These are phyloP conservation scores for Rhinoptilus africanus DNA, from an alignment of 2,113 vertebrate genomes.

Conservation along the genomic window DNA sequence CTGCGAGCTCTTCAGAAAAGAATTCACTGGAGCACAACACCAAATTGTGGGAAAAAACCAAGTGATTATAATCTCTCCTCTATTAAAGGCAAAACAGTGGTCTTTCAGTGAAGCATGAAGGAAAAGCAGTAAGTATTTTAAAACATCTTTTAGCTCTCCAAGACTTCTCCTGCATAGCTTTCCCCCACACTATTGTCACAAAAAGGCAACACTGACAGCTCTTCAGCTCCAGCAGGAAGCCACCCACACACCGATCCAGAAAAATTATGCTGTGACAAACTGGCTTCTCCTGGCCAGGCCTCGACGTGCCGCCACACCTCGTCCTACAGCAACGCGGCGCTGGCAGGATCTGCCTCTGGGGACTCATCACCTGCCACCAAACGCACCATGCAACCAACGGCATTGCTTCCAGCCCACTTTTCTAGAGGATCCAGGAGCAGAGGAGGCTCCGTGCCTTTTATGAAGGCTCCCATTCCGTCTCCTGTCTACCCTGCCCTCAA, in stretches of 20 bases:
- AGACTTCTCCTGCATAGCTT: background rate
- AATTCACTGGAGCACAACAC: background rate
- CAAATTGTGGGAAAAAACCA: background rate
- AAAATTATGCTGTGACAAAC: background rate
- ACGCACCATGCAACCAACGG: background rate
- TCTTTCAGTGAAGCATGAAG: background rate
- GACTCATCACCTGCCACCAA: background rate
- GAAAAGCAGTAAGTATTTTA: background rate
- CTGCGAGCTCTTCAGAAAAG: background rate
- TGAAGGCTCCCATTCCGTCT: accelerated
- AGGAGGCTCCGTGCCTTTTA: background rate
- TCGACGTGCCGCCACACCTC: accelerated
- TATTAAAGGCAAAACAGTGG: background rate
- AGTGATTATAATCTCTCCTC: background rate
- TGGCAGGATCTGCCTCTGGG: background rate
- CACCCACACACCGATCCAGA: background rate
- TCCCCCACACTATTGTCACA: constrained; percentile 27
- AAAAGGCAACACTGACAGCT: background rate
- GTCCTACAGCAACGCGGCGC: background rate
- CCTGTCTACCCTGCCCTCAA: background rate
- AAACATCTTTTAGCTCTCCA: background rate
- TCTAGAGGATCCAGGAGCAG: background rate
- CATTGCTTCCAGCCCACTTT: background rate
- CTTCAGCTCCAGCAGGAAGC: constrained; percentile 10
- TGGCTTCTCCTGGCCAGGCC: background rate